Percentiles rank a stretch among this genome's conserved stretches.
Conservation (phyloP, 1,140 invertebrate genomes). For the Rhizoglyphus robini region DNA sequence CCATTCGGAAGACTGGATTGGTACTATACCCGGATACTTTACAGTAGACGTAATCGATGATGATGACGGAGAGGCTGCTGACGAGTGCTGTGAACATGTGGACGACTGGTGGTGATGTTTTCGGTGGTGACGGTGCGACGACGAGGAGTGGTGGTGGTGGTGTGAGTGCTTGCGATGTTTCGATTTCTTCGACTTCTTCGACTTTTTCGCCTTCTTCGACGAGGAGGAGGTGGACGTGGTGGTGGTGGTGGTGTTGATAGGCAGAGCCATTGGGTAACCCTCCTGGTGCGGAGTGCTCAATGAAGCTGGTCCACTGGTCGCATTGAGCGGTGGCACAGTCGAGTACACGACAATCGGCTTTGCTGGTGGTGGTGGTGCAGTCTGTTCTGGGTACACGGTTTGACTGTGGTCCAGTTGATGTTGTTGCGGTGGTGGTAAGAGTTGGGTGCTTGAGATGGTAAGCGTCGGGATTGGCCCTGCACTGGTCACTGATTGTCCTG, state of each 20-base stretch:
- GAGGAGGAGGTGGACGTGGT: slow-evolving; percentile 2
- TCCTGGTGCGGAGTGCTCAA: background rate
- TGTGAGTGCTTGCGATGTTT: background rate
- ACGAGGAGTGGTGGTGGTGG: background rate
- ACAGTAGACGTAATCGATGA: background rate
- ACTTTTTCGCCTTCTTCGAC: background rate
- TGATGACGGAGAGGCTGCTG: background rate
- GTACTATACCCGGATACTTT: too few relatives aligned
- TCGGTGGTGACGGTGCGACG: background rate
- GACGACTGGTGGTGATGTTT: background rate
- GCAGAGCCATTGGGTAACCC: background rate
- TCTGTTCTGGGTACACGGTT: background rate
- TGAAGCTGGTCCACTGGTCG: background rate
- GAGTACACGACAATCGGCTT: background rate
- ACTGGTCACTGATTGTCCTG: background rate
- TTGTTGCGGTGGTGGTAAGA: background rate
- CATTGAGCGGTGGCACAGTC: too few relatives aligned
- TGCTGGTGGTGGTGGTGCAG: too few relatives aligned
- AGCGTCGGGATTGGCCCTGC: background rate
- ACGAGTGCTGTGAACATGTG: background rate
- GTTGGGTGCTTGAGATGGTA: background rate
- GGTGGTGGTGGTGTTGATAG: background rate
- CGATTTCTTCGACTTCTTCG: slow-evolving; percentile 12
- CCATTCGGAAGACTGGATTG: too few relatives aligned
- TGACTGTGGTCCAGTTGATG: background rate